Evolutionary conservation across 2,888 invertebrate genomes (phyloP), one percentile per base, ranked within the genome.

Genomic region (Atherix ibis): DNA sequence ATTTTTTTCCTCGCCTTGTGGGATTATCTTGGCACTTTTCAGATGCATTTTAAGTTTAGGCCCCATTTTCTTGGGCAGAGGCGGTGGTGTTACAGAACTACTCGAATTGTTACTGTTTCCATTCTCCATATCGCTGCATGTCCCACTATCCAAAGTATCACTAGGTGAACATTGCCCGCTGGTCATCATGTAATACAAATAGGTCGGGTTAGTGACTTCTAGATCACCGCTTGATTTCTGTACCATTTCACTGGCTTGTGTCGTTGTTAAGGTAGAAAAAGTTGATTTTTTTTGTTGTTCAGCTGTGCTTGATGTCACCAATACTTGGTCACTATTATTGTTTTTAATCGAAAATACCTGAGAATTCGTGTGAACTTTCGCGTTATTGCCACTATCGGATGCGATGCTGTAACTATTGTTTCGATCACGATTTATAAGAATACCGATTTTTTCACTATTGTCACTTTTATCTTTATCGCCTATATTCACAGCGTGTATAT

Each of bases 91-190:
- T 5, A 22, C 26, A 10, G 44, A 37, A 33, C 39, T 40, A 18
- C 27, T 38, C 13, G 29, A 26, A 9, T 40, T 41, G 9, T 40
- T 41, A 28, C 37, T 43, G 1, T 48, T 43, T 8, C 47, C 46
- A 32, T 49, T 55, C 39, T 84, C 83, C 47, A 83, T 65, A 58
- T 84, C 84, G 54, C 82, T 83, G 61, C 84, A 82, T 22, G 83
- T 84, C 29, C 84, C 84, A 38, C 83, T 84, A 59, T 84, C 84
- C 41, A 83, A 55, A 1, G 82, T 83, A 50, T 83, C 83, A 42
- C 58, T 80, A 2, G 83, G 82, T 18, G 83, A 83, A 49, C 80
- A 79, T 51, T 84, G 83, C 2, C 83, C 83, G 51, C 80, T 81
- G 32, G 79, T 75, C 70, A 79, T 77, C 35, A 76, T 48, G 36